phyloP scores from a whole-genome alignment of 2,113 vertebrate species.

The Hippocampus mohnikei region DNA sequence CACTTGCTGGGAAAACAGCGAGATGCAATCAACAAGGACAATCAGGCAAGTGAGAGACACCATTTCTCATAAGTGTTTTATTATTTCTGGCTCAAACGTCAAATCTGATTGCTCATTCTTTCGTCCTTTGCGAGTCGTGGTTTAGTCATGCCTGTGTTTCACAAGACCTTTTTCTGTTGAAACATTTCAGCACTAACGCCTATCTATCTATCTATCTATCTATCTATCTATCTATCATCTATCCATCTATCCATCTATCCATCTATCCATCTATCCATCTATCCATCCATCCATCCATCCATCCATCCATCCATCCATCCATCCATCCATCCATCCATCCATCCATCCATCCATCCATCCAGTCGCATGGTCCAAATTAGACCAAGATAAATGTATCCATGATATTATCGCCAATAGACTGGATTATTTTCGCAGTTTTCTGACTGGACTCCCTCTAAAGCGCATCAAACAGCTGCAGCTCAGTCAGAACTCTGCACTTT shows the following conservation, averaged over 20 bases:
- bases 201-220: not conserved
- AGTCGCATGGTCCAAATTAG: too few relatives aligned
- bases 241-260: too few relatives aligned
- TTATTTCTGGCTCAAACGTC: slow-evolving; percentile 29
- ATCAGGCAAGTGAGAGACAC: slow-evolving; percentile 18
- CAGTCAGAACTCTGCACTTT: too few relatives aligned
- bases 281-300: not conserved
- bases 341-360: too few relatives aligned
- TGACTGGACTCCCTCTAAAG: too few relatives aligned
- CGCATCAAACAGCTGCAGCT: too few relatives aligned
- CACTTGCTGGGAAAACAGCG: slow-evolving; percentile 14
- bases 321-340: too few relatives aligned
- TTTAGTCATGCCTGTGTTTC: not conserved
- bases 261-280: not conserved
- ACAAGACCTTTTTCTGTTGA: not conserved
- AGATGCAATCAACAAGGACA: slow-evolving; percentile 43
- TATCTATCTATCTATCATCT: too few relatives aligned
- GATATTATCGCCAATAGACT: too few relatives aligned
- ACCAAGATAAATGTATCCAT: too few relatives aligned
- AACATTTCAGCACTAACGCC: not conserved
- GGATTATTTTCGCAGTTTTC: too few relatives aligned
- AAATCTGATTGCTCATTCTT: slow-evolving; percentile 23
- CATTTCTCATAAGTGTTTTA: slow-evolving; percentile 18
- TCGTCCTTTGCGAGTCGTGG: not conserved
- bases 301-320: too few relatives aligned